Evolutionary conservation across 2,888 invertebrate genomes (phyloP).

Genomic region (Aromia moschata): DNA sequence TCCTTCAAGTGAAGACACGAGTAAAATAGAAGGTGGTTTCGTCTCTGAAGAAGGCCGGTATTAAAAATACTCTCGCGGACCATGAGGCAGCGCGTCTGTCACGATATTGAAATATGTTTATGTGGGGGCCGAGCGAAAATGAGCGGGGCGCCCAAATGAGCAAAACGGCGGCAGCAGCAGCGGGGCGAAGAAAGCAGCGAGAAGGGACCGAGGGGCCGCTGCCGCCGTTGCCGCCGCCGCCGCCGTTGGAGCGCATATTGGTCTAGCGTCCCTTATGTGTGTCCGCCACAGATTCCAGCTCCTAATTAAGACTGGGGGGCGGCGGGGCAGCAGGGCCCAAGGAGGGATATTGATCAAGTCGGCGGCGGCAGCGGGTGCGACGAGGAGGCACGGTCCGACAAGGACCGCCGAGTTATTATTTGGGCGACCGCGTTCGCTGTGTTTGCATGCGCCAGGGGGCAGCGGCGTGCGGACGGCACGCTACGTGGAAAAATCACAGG

Average conservation of each 20-base stretch:
- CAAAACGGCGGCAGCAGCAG: no score
- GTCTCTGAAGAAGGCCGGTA: no score
- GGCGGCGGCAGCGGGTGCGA: slow-evolving; percentile 52
- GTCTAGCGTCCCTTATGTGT: slow-evolving; percentile 68
- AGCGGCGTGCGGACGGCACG: slow-evolving; percentile 31
- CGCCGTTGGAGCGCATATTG: slow-evolving; percentile 60
- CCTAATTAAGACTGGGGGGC: slow-evolving; percentile 83
- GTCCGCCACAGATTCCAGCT: slow-evolving; percentile 86
- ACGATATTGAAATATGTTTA: slow-evolving; percentile 30
- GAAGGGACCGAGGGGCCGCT: slow-evolving; percentile 40
- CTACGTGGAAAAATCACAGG: not conserved
- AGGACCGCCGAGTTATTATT: slow-evolving; percentile 62
- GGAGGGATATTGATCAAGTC: slow-evolving; percentile 64
- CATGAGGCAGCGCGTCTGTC: not conserved
- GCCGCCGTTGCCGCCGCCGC: no score
- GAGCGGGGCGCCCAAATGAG: slow-evolving; percentile 52
- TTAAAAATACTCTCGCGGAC: not conserved
- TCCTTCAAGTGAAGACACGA: no score
- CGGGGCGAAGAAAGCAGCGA: slow-evolving; percentile 32
- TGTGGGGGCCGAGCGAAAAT: slow-evolving; percentile 37
- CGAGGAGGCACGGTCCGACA: slow-evolving; percentile 50
- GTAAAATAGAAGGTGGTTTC: no score
- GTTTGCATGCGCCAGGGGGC: slow-evolving; percentile 59
- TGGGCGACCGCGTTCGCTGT: slow-evolving; percentile 60
- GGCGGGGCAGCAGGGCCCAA: slow-evolving; percentile 66